Percentiles rank a stretch among this genome's conserved stretches.
phyloP scores from a whole-genome alignment of 2,797 vertebrate species.

The Helarctos malayanus region DNA sequence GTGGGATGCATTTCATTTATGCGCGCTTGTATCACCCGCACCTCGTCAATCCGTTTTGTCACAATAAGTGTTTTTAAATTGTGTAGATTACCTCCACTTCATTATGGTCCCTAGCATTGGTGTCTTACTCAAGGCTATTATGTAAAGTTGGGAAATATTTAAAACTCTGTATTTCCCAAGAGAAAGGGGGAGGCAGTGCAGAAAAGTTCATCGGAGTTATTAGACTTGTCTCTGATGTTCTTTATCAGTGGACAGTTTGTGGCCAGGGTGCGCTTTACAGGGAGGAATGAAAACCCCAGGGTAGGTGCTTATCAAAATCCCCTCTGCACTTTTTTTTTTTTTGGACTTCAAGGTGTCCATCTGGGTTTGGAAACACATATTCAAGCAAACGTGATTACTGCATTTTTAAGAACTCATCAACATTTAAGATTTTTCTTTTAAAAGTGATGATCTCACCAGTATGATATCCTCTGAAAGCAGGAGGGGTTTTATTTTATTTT shows the following conservation, averaged over 20 bases:
- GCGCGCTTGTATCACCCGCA: conserved; percentile 82
- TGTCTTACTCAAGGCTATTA: conserved; percentile 66
- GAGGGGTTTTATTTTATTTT: conserved; percentile 36
- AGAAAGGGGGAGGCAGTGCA: background rate
- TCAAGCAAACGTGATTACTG: background rate
- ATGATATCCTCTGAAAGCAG: background rate
- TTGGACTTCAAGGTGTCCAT: background rate
- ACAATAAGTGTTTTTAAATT: conserved; percentile 88
- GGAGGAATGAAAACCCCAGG: background rate
- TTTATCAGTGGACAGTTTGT: background rate
- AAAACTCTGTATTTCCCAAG: conserved; percentile 43
- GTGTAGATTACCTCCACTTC: conserved; percentile 85
- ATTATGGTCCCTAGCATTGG: conserved; percentile 77
- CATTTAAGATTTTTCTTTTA: background rate
- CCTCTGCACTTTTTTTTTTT: background rate
- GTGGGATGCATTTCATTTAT: conserved; percentile 91
- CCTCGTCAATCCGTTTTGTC: conserved; percentile 87
- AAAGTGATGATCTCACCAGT: background rate
- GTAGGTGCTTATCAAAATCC: background rate
- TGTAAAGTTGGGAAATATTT: conserved; percentile 62
- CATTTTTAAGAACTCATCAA: background rate
- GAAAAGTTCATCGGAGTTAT: background rate
- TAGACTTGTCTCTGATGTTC: background rate
- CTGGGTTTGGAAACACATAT: background rate
- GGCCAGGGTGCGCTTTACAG: background rate